Conservation (phyloP, 2,113 vertebrate species). For the Rousettus leschenaultii region DNA sequence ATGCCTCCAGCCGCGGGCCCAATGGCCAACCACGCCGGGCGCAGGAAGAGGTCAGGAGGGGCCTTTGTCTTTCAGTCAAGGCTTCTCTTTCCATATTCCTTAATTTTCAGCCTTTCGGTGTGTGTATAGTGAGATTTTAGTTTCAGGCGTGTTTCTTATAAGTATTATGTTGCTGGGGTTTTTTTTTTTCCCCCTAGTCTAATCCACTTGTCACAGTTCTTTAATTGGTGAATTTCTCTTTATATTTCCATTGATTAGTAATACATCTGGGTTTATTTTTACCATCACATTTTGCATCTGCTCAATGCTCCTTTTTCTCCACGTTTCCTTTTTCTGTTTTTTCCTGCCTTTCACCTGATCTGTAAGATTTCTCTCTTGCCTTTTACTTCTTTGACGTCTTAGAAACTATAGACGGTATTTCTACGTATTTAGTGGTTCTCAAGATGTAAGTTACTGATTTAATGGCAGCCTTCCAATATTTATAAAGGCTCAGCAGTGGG, state of each 20-base stretch:
- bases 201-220: neutral
- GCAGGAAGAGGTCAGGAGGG: too few species aligned
- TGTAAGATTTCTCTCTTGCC: neutral
- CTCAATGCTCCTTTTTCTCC: neutral
- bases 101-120: neutral
- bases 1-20: neutral
- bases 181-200: neutral
- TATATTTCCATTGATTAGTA: neutral
- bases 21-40: rapidly evolving
- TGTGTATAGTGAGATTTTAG: neutral
- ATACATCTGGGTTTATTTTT: neutral
- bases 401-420: neutral
- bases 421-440: neutral
- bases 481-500: neutral
- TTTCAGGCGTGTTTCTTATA: neutral
- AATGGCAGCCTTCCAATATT: neutral
- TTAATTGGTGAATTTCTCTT: neutral
- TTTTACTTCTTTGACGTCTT: neutral
- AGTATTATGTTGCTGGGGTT: neutral
- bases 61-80: neutral
- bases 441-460: neutral
- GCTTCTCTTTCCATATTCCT: neutral
- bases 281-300: neutral
- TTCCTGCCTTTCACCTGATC: neutral
- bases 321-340: neutral